These are phyloP conservation scores for Drosophila malerkotliana DNA, from an alignment of 1,140 invertebrate genomes.

Conservation along the genomic window DNA sequence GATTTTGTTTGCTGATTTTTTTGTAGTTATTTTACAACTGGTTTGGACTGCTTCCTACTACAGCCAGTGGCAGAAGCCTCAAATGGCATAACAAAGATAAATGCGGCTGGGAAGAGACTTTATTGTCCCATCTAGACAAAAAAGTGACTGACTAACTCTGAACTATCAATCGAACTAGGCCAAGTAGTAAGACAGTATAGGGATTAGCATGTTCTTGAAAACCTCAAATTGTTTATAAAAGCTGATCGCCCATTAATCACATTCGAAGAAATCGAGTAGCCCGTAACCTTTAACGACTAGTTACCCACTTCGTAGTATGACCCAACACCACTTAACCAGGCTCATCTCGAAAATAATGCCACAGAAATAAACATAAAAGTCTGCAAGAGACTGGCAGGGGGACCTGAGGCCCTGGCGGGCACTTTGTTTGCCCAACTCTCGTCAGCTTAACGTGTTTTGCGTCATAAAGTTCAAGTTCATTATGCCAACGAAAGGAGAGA, in stretches of 20 bases:
- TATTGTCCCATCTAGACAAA: slow-evolving; percentile 19
- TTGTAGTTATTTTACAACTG: slow-evolving; percentile 77
- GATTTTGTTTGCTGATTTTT: slow-evolving; percentile 75
- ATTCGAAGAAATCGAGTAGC: not conserved
- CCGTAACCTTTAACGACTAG: slow-evolving; percentile 29
- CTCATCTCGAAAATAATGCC: slow-evolving; percentile 36
- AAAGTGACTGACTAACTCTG: not conserved
- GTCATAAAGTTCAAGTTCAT: slow-evolving; percentile 81
- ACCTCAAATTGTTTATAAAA: not conserved
- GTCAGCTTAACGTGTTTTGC: slow-evolving; percentile 75
- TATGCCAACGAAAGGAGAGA: slow-evolving; percentile 50
- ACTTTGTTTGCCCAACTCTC: slow-evolving; percentile 48
- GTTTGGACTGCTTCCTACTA: slow-evolving; percentile 57
- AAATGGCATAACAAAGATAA: slow-evolving; percentile 53
- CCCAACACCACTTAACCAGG: slow-evolving; percentile 39
- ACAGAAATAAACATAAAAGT: slow-evolving; percentile 39
- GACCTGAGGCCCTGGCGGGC: slow-evolving; percentile 2
- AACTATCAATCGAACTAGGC: not conserved
- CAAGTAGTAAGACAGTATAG: not conserved
- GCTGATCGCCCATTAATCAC: not conserved
- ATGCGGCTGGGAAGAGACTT: slow-evolving; percentile 43
- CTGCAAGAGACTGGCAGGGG: not conserved
- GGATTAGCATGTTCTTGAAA: not conserved
- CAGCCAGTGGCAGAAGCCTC: slow-evolving; percentile 23
- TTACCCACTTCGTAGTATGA: slow-evolving; percentile 25